Conservation (phyloP, 1,140 invertebrate species). For the Drosophila miranda region DNA sequence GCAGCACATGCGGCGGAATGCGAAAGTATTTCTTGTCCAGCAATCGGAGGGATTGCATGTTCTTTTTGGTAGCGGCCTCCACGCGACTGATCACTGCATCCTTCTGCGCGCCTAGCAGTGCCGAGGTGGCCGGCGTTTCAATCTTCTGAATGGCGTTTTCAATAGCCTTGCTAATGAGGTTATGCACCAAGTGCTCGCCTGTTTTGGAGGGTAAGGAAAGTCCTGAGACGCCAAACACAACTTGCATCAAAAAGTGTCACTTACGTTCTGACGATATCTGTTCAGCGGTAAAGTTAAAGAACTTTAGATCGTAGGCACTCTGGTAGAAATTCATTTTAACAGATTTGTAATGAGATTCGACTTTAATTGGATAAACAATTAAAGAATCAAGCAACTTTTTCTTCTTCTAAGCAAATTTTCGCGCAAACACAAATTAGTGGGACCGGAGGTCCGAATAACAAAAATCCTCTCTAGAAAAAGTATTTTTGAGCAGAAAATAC, state of each 20-base stretch:
- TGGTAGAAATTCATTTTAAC: constrained; percentile 44
- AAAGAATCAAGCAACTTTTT: neutral
- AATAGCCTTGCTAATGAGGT: constrained; percentile 35
- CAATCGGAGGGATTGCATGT: constrained; percentile 24
- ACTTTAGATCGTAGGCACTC: constrained; percentile 53
- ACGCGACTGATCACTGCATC: constrained; percentile 33
- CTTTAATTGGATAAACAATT: neutral
- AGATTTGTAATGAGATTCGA: neutral
- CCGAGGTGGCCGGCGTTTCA: constrained; percentile 42
- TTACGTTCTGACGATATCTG: constrained; percentile 62
- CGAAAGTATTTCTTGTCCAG: constrained; percentile 53
- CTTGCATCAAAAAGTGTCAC: neutral
- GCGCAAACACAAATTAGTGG: constrained; percentile 17
- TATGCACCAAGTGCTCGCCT: constrained; percentile 51
- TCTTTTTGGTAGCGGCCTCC: constrained; percentile 17
- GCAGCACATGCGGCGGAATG: constrained; percentile 63
- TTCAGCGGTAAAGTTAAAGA: constrained; percentile 63
- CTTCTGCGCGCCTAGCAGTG: constrained; percentile 28
- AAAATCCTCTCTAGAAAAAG: too few relatives aligned
- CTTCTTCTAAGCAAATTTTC: constrained; percentile 9
- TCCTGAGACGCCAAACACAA: neutral
- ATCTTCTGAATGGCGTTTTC: constrained; percentile 53
- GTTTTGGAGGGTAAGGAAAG: neutral
- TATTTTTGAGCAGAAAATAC: too few relatives aligned
- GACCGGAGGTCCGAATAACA: neutral